Evolutionary conservation across 2,113 vertebrate genomes (phyloP).

Genomic region (Tachycineta bicolor): DNA sequence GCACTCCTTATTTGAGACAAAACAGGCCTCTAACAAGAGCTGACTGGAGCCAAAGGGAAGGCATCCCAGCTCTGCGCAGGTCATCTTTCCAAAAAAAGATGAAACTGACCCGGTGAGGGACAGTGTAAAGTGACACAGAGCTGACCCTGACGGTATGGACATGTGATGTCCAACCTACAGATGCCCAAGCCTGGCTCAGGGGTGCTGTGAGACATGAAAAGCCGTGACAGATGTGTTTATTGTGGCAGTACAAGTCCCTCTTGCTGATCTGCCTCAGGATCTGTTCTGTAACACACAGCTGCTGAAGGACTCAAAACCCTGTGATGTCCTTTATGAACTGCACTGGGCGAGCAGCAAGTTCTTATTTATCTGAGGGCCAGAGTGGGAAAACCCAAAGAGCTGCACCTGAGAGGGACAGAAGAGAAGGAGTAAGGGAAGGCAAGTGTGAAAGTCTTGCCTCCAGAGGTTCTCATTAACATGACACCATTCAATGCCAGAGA

Average conservation of each 20-base stretch:
- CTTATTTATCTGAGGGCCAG: background rate
- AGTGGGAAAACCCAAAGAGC: background rate
- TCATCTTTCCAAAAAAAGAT: background rate
- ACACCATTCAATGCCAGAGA: background rate
- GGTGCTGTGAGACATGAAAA: background rate
- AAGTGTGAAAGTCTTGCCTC: background rate
- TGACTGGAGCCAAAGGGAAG: background rate
- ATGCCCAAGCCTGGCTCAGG: background rate
- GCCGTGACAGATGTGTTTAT: background rate
- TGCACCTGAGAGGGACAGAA: background rate
- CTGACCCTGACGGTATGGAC: background rate
- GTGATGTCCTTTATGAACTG: background rate
- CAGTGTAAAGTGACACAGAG: background rate
- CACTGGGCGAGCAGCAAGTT: background rate
- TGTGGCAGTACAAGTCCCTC: background rate
- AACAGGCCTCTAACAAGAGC: background rate
- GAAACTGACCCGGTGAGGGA: background rate
- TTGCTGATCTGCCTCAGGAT: background rate
- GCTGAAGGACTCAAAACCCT: background rate
- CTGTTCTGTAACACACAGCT: background rate
- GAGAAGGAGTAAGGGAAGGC: background rate
- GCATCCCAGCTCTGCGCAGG: background rate
- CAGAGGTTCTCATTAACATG: background rate
- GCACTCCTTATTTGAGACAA: background rate
- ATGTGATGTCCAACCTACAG: background rate